Evolutionary conservation across 2,113 vertebrate genomes (phyloP).

Genomic region (Phycodurus eques): DNA sequence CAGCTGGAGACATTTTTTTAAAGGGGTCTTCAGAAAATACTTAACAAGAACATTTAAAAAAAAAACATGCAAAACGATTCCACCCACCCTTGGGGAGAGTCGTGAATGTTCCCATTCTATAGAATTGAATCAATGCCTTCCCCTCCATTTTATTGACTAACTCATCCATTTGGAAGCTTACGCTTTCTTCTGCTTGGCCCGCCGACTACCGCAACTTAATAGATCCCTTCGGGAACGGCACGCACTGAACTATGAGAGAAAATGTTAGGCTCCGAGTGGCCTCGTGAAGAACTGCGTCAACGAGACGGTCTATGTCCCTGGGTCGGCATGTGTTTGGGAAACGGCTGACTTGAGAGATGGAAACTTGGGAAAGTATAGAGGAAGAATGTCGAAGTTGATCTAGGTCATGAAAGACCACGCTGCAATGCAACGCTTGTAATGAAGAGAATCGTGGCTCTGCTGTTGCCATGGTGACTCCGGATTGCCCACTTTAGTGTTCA

Average conservation of each 20-base stretch:
- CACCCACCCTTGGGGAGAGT: slow-evolving; percentile 27
- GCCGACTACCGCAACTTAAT: slow-evolving; percentile 67
- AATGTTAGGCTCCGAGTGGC: slow-evolving; percentile 64
- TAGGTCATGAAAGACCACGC: background rate
- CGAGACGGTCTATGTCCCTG: slow-evolving; percentile 41
- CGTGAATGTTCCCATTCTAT: background rate
- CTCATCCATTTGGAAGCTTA: slow-evolving; percentile 57
- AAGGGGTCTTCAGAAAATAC: background rate
- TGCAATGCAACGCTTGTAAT: background rate
- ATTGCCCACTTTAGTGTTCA: background rate
- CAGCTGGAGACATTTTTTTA: background rate
- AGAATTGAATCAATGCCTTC: slow-evolving; percentile 44
- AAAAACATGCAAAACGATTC: background rate
- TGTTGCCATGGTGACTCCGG: background rate
- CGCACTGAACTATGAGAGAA: slow-evolving; percentile 66
- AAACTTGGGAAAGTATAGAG: background rate
- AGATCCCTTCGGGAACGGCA: slow-evolving; percentile 69
- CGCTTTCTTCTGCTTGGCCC: slow-evolving; percentile 47
- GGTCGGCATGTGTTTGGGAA: background rate
- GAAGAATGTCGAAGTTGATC: background rate
- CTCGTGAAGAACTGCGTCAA: slow-evolving; percentile 52
- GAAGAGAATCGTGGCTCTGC: background rate
- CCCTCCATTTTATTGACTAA: slow-evolving; percentile 68
- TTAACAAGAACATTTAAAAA: too few relatives aligned
- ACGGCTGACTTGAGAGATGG: background rate